These are phyloP conservation scores for Stegodyphus mimosarum DNA, from an alignment of 1,140 invertebrate genomes.

Conservation along the genomic window DNA sequence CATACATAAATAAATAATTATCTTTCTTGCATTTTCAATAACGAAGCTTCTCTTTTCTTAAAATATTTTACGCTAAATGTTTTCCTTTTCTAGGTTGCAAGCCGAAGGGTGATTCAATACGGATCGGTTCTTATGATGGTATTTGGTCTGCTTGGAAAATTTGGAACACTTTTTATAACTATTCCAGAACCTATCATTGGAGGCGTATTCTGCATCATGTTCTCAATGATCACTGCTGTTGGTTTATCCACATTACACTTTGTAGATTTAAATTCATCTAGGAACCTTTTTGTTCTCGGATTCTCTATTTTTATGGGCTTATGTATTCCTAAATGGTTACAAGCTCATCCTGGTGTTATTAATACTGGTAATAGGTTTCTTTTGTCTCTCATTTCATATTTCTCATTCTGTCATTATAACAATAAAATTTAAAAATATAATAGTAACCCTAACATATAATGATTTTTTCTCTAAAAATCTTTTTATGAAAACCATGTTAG, in stretches of 20 bases:
- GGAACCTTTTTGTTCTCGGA: constrained; percentile 88
- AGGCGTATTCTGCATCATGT: constrained; percentile 87
- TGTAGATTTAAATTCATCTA: constrained; percentile 81
- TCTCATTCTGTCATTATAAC: no score
- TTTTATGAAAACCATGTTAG: no score
- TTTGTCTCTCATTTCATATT: not conserved
- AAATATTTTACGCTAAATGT: not conserved
- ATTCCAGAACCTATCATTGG: constrained; percentile 91
- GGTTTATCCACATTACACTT: constrained; percentile 86
- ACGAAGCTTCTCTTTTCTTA: not conserved
- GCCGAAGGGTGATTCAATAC: constrained; percentile 85
- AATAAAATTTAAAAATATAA: no score
- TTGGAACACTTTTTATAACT: constrained; percentile 87
- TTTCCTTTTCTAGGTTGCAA: constrained; percentile 76
- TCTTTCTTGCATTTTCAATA: no score
- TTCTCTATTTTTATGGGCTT: constrained; percentile 87
- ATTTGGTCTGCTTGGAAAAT: constrained; percentile 83
- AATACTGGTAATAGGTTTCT: constrained; percentile 73
- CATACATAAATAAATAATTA: no score
- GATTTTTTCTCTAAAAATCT: no score
- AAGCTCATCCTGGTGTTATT: constrained; percentile 75
- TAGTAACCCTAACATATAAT: no score
- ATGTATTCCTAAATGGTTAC: constrained; percentile 82
- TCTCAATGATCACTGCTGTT: constrained; percentile 86
- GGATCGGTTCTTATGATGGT: constrained; percentile 82